phyloP scores from a whole-genome alignment of 2,113 vertebrate species.

The Leucoraja erinaceus region DNA sequence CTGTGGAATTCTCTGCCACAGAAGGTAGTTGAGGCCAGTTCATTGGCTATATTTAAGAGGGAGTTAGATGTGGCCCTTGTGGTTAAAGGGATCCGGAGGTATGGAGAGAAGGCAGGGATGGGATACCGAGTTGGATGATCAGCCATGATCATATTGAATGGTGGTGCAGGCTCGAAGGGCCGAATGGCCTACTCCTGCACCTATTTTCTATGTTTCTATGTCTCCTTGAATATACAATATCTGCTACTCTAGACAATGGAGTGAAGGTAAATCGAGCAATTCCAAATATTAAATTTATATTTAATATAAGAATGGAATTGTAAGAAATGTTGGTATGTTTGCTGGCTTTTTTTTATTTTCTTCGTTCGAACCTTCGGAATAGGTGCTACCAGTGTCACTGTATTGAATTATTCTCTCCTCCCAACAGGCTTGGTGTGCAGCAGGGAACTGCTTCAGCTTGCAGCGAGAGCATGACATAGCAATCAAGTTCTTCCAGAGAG shows the following conservation, averaged over 20 bases:
- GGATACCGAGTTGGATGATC: too few relatives aligned
- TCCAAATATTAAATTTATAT: not conserved
- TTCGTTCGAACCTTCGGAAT: not conserved
- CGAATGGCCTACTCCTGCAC: too few relatives aligned
- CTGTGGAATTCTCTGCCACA: too few relatives aligned
- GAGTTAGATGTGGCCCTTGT: too few relatives aligned
- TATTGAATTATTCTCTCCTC: not conserved
- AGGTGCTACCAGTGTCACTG: not conserved
- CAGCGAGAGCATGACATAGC: constrained; percentile 95
- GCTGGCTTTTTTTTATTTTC: not conserved
- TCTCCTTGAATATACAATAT: not conserved
- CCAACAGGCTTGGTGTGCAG: constrained; percentile 88
- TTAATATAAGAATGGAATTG: too few relatives aligned
- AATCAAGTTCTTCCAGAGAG: constrained; percentile 97
- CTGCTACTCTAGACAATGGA: not conserved
- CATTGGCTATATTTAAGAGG: too few relatives aligned
- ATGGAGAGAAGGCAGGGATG: too few relatives aligned
- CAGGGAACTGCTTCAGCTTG: constrained; percentile 96
- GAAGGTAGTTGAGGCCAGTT: too few relatives aligned
- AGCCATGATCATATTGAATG: too few relatives aligned
- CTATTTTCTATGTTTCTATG: too few relatives aligned
- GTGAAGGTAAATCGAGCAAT: not conserved
- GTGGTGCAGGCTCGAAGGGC: too few relatives aligned
- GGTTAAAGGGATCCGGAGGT: too few relatives aligned
- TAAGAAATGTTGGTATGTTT: not conserved